Evolutionary conservation across 2,888 invertebrate genomes (phyloP).

Genomic region (Perizoma affinitatum): DNA sequence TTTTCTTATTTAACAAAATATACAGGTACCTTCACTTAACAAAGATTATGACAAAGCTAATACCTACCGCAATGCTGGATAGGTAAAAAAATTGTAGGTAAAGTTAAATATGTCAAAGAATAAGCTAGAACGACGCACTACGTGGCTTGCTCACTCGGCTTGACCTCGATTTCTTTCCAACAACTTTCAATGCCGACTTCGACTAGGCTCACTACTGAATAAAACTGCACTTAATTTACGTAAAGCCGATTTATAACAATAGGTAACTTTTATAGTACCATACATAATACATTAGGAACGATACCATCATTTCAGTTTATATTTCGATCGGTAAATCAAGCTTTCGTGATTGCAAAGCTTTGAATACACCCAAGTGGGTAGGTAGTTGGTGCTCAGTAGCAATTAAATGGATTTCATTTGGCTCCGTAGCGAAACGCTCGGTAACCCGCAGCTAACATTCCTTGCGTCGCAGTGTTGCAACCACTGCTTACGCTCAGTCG

Average conservation of each 20-base stretch:
- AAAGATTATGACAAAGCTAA: neutral
- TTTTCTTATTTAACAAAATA: neutral
- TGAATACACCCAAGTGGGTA: too few relatives aligned
- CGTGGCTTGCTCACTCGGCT: slow-evolving; percentile 70
- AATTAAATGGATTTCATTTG: slow-evolving; percentile 34
- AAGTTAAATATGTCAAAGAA: slow-evolving; percentile 52
- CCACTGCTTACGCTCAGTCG: slow-evolving; percentile 67
- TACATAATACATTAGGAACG: too few relatives aligned
- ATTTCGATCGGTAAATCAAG: too few relatives aligned
- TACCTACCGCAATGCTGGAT: too few relatives aligned
- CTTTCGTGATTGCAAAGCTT: too few relatives aligned
- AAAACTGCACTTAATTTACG: slow-evolving; percentile 34
- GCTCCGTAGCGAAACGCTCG: slow-evolving; percentile 61
- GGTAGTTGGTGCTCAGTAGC: slow-evolving; percentile 36
- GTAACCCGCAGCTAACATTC: slow-evolving; percentile 59
- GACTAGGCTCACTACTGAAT: slow-evolving; percentile 47
- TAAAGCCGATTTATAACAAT: neutral
- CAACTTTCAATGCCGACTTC: slow-evolving; percentile 79
- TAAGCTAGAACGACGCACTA: slow-evolving; percentile 45
- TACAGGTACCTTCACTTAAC: neutral
- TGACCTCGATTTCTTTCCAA: slow-evolving; percentile 84
- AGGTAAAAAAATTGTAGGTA: too few relatives aligned
- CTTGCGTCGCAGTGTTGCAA: slow-evolving; percentile 72
- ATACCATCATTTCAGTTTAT: too few relatives aligned
- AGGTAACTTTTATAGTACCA: neutral